Percentiles rank a stretch among this genome's conserved stretches.
These are phyloP conservation scores for Abscondita cerata DNA, from an alignment of 2,888 invertebrate genomes.

Conservation along the genomic window DNA sequence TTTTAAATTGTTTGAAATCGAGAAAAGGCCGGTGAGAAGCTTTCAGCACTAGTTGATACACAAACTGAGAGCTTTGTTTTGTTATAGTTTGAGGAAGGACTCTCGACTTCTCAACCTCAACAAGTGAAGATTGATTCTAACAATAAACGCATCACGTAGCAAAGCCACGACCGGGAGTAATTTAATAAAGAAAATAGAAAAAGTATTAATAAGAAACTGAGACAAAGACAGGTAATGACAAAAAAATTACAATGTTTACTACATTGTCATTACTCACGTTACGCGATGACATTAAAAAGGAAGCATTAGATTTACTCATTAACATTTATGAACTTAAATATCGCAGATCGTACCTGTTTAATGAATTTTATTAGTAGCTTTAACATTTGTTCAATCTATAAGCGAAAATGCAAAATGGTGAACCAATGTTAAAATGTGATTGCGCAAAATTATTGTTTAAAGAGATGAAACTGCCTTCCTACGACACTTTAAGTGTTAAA, in stretches of 20 bases:
- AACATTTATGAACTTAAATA: conserved; percentile 8
- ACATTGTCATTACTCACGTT: background rate
- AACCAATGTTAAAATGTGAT: conserved; percentile 19
- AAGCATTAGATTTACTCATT: conserved; percentile 3
- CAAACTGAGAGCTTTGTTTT: conserved; percentile 29
- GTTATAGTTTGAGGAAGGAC: conserved; percentile 28
- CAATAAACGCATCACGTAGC: conserved; percentile 35
- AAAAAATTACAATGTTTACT: background rate
- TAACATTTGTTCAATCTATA: background rate
- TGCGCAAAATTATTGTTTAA: conserved; percentile 20
- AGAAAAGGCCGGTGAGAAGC: conserved; percentile 19
- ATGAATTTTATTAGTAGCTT: background rate
- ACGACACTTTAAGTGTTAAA: conserved; percentile 19
- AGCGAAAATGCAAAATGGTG: conserved; percentile 1
- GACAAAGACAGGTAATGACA: background rate
- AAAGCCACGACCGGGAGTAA: conserved; percentile 19
- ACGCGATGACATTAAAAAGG: background rate
- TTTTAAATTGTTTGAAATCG: background rate
- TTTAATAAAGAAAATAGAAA: conserved; percentile 17
- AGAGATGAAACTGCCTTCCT: conserved; percentile 26
- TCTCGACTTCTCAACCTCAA: conserved; percentile 27
- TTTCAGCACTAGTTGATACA: conserved; percentile 29
- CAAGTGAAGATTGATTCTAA: conserved; percentile 31
- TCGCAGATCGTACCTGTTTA: background rate
- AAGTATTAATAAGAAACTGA: background rate